phyloP scores from a whole-genome alignment of 2,888 invertebrate genomes.

The Zeuzera pyrina region DNA sequence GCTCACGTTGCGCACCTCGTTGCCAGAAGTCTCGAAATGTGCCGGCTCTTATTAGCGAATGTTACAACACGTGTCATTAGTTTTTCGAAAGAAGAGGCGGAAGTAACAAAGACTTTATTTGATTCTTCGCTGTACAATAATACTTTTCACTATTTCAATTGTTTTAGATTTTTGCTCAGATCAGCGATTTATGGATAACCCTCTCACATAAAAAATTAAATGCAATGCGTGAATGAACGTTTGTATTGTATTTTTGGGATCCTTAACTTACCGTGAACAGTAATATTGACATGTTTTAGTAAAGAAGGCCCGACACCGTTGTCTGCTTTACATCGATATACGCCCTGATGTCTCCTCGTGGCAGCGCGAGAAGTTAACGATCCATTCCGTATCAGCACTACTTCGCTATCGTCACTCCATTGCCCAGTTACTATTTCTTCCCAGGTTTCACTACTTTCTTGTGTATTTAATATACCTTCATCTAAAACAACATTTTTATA shows the following conservation, averaged over 20 bases:
- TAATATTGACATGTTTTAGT: slow-evolving; percentile 83
- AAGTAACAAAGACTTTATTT: too few relatives aligned
- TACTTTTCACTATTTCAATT: too few relatives aligned
- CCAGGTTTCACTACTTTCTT: slow-evolving; percentile 24
- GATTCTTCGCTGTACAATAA: too few relatives aligned
- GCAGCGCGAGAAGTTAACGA: slow-evolving; percentile 77
- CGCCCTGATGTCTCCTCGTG: slow-evolving; percentile 79
- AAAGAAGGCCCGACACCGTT: slow-evolving; percentile 88
- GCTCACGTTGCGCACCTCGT: slow-evolving; percentile 48
- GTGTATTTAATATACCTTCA: neutral
- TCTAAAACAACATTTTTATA: too few relatives aligned
- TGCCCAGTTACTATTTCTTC: slow-evolving; percentile 20
- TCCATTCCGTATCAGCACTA: slow-evolving; percentile 45
- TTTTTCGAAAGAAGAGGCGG: too few relatives aligned
- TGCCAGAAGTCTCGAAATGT: slow-evolving; percentile 76
- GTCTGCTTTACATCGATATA: slow-evolving; percentile 86
- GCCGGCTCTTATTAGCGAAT: slow-evolving; percentile 76
- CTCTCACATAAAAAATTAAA: too few relatives aligned
- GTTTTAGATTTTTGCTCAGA: slow-evolving; percentile 5
- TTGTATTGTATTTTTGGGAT: too few relatives aligned
- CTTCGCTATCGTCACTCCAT: slow-evolving; percentile 14
- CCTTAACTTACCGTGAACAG: slow-evolving; percentile 86
- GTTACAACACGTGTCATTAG: too few relatives aligned
- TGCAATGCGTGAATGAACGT: too few relatives aligned
- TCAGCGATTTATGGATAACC: too few relatives aligned